These are phyloP conservation scores for Cyanoramphus novaezelandiae DNA, from an alignment of 2,113 vertebrate genomes.

Conservation along the genomic window DNA sequence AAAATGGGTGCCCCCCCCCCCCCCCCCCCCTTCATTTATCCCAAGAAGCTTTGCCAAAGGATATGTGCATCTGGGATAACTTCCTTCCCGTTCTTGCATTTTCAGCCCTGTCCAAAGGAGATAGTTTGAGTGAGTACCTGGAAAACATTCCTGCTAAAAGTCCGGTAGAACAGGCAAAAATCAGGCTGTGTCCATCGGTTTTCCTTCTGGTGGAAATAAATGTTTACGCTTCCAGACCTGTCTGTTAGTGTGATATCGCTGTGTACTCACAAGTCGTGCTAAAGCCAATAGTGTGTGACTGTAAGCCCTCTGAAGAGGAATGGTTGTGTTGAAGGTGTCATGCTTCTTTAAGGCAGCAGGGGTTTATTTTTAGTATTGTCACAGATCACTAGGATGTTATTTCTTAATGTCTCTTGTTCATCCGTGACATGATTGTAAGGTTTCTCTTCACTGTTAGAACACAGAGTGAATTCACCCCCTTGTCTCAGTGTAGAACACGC, in stretches of 20 bases:
- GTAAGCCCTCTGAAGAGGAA: not conserved
- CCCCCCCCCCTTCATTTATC: not conserved
- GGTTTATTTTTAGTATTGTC: not conserved
- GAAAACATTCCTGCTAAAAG: not conserved
- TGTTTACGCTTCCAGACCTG: not conserved
- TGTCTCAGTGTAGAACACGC: not conserved
- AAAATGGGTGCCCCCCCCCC: too few relatives aligned
- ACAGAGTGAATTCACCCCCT: not conserved
- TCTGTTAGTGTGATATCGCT: not conserved
- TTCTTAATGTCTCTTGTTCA: not conserved
- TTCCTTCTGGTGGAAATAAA: not conserved
- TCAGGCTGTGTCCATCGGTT: not conserved
- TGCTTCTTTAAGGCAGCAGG: not conserved
- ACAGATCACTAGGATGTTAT: not conserved
- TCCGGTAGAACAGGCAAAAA: not conserved
- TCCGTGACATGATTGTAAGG: not conserved
- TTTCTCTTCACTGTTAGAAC: not conserved
- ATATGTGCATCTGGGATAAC: not conserved
- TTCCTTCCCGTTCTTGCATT: not conserved
- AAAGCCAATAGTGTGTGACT: not conserved
- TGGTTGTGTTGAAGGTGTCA: accelerated
- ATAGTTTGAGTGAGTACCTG: not conserved
- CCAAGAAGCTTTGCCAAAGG: not conserved
- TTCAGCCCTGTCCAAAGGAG: not conserved
- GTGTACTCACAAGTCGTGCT: not conserved